Evolutionary conservation across 2,113 vertebrate species (phyloP).

Genomic region (Eublepharis macularius): DNA sequence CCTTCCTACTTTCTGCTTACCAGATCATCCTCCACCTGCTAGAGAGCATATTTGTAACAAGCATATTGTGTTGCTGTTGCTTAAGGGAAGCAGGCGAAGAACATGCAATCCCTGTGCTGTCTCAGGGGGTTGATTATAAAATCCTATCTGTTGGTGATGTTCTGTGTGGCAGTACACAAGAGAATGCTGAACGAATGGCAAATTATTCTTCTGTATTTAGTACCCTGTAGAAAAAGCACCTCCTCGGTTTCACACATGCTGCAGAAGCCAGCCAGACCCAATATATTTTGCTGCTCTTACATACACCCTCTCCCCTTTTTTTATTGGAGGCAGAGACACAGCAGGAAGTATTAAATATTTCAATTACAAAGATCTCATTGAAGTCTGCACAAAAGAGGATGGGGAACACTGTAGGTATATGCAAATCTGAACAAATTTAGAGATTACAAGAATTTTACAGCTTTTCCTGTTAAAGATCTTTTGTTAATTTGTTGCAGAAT

Average conservation of each 20-base stretch:
- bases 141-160: conserved; percentile 25
- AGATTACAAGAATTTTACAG: neutral
- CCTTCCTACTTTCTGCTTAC: neutral
- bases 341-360: neutral
- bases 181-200: neutral
- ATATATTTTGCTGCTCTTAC: too few species aligned
- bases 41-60: conserved; percentile 9
- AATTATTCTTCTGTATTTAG: neutral
- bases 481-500: neutral
- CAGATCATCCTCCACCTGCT: neutral
- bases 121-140: neutral
- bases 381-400: too few species aligned
- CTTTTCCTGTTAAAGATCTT: neutral
- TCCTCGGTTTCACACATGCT: neutral
- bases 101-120: neutral
- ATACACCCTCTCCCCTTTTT: too few species aligned
- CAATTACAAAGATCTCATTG: neutral
- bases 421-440: neutral
- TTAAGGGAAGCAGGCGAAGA: neutral
- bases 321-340: neutral
- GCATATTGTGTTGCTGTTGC: neutral
- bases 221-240: neutral
- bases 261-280: neutral
- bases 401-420: neutral
- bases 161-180: neutral